Evolutionary conservation across 2,888 invertebrate genomes (phyloP).

Genomic region (Trisateles emortualis): DNA sequence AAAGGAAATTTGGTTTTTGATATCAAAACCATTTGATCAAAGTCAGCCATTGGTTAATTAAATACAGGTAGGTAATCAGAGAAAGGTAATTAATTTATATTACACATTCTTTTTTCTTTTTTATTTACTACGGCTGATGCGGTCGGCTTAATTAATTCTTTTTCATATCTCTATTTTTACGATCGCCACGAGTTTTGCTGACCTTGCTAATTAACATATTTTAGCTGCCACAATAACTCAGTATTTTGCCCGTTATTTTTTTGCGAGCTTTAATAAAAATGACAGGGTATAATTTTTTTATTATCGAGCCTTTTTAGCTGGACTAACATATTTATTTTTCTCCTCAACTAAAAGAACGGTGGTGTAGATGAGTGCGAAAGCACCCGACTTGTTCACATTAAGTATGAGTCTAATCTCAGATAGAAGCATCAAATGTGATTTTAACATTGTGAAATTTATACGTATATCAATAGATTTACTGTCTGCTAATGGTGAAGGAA

Average conservation of each 20-base stretch:
- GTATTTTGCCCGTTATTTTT: conserved; percentile 17
- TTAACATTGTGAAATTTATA: no score
- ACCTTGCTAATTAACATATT: conserved; percentile 42
- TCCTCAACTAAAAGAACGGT: no score
- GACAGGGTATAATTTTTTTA: conserved; percentile 1
- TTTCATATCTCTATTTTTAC: conserved; percentile 47
- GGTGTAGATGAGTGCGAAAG: no score
- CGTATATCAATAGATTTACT: no score
- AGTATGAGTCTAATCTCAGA: no score
- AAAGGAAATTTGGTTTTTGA: neutral
- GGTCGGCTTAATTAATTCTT: conserved; percentile 34
- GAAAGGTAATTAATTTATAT: neutral
- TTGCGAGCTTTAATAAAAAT: conserved; percentile 16
- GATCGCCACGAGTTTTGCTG: conserved; percentile 32
- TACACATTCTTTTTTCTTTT: neutral
- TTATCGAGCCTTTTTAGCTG: neutral
- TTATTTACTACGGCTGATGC: conserved; percentile 5
- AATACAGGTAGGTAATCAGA: neutral
- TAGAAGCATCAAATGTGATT: no score
- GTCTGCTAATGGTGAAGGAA: no score
- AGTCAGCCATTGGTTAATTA: no score
- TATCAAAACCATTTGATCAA: no score
- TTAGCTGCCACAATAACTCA: conserved; percentile 32
- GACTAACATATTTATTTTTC: neutral
- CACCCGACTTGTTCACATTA: no score